These are phyloP conservation scores for Sternotherus odoratus DNA, from an alignment of 2,797 vertebrate genomes.

Conservation along the genomic window DNA sequence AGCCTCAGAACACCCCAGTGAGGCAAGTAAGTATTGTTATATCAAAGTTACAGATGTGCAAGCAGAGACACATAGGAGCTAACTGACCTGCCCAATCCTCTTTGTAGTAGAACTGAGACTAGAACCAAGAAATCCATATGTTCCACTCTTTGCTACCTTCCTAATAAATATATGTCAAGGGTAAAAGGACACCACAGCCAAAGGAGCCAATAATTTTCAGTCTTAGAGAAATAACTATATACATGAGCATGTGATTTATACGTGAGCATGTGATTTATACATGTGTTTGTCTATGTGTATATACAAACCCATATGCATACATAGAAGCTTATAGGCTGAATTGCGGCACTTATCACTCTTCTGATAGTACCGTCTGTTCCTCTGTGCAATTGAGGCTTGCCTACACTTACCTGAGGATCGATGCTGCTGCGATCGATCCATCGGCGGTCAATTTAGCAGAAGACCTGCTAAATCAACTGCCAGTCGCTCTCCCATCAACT, in stretches of 20 bases:
- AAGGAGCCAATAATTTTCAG: background rate
- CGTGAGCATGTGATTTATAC: background rate
- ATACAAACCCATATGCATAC: background rate
- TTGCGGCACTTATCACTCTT: background rate
- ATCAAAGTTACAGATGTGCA: background rate
- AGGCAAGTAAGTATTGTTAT: background rate
- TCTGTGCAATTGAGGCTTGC: background rate
- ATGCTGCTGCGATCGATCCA: too few relatives aligned
- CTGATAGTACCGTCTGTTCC: background rate
- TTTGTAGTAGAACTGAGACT: background rate
- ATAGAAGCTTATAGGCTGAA: fast-evolving
- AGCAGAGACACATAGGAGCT: background rate
- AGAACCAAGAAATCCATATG: background rate
- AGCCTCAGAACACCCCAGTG: background rate
- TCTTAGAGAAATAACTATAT: background rate
- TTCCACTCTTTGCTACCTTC: background rate
- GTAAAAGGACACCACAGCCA: background rate
- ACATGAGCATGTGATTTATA: background rate
- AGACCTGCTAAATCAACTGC: too few relatives aligned
- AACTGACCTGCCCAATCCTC: background rate
- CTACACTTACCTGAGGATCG: too few relatives aligned
- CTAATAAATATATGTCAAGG: background rate
- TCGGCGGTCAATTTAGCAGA: too few relatives aligned
- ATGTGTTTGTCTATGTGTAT: background rate
- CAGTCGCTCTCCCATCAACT: too few relatives aligned